Evolutionary conservation across 2,113 vertebrate genomes (phyloP), one percentile per base, ranked within the genome.

Genomic region (Dolichallabes microphthalmus): DNA sequence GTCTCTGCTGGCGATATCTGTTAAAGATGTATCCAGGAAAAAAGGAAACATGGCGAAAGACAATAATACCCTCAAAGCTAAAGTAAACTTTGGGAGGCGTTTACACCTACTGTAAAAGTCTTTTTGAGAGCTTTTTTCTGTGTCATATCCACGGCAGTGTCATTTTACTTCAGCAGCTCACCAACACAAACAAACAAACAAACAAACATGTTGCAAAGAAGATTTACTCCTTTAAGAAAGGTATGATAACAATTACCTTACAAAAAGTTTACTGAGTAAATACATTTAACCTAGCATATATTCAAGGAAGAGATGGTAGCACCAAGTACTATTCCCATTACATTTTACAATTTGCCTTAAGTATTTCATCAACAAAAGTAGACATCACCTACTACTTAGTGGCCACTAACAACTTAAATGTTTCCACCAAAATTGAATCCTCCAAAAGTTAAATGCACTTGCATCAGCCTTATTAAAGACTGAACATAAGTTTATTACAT

Each of bases 1-100:
- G 73, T 76, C 73, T 76, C 50, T 76, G 50, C 45, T 68, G 80
- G 64, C 61, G 53, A 30, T 20, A 32, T 73, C 82, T 57, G 25
- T 27, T 83, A 19, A 82, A 73, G 17, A 11, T 32, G 13, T 14
- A 55, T 66, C 27, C 39, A 78, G 45, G 82, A 74, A 64, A 63
- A 74, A 83, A 61, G 55, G 68, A 60, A 73, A 50, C 25, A 55
- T 25, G 57, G 35, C 27, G 45, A 76, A 79, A 69, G 52, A 35
- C 79, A 68, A 39, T 12, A 69, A 27, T 60, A 79, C 17, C n/a
- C 57, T 39, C 45, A 30, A 69, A 45, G 50, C 83, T 78, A 58
- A 39, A 52, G 61, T 74, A 76, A 53, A 76, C 73, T 17, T 45
- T 17, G 8, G 39, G 11, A 8, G 15, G 57, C 55, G 22, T 35